Conservation (phyloP, 2,888 invertebrate genomes). For the Drosophila histrio region DNA sequence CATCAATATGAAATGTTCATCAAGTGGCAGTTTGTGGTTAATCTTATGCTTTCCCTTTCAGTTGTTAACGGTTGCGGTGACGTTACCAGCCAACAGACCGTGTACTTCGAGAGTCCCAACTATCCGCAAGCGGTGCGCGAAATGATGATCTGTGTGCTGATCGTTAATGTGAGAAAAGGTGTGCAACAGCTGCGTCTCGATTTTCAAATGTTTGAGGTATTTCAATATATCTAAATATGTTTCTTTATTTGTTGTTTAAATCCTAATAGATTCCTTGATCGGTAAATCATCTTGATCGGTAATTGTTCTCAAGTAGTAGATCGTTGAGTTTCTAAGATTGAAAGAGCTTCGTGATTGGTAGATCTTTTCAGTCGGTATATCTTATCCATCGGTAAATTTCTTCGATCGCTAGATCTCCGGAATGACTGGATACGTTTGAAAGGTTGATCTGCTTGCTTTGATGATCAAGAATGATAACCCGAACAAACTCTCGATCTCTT, state of each 20-base stretch:
- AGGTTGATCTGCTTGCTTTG: no score
- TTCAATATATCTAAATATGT: neutral
- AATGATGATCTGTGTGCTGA: conserved; percentile 87
- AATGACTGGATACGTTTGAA: no score
- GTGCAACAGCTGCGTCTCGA: conserved; percentile 89
- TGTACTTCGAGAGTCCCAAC: conserved; percentile 90
- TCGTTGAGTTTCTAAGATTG: neutral
- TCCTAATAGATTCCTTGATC: neutral
- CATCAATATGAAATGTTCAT: conserved; percentile 2
- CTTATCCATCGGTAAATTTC: neutral
- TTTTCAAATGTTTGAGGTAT: conserved; percentile 89
- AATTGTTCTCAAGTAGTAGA: neutral
- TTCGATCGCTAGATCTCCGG: neutral
- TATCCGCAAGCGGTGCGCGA: conserved; percentile 87
- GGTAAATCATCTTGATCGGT: neutral
- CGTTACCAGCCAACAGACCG: conserved; percentile 86
- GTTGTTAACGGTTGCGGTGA: conserved; percentile 89
- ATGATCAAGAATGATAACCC: no score
- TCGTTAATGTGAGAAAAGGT: conserved; percentile 86
- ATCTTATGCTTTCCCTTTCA: conserved; percentile 76
- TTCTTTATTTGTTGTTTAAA: neutral
- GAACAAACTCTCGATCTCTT: no score
- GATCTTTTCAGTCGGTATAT: neutral
- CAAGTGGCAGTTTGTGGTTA: neutral
- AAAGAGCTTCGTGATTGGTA: no score